Conservation (phyloP, 2,113 vertebrate genomes). For the Eulacestoma nigropectus region DNA sequence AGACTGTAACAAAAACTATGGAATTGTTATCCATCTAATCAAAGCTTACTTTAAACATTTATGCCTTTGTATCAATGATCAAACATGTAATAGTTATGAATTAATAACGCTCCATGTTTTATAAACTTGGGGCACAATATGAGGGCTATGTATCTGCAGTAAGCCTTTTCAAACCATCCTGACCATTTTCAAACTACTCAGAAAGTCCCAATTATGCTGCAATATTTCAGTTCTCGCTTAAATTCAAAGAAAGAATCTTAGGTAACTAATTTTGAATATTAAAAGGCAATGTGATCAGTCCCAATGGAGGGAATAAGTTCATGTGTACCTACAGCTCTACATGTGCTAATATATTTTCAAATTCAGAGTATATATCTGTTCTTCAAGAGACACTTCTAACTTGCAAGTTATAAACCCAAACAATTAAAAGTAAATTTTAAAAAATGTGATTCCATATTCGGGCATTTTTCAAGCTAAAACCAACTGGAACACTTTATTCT, state of each 20-base stretch:
- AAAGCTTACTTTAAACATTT: not conserved
- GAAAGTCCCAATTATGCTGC: not conserved
- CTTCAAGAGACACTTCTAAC: not conserved
- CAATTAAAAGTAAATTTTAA: not conserved
- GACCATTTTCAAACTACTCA: not conserved
- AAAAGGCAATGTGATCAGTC: not conserved
- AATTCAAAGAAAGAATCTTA: not conserved
- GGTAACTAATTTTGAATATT: not conserved
- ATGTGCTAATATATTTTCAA: not conserved
- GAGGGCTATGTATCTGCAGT: not conserved
- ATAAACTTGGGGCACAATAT: not conserved
- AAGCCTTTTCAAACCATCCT: not conserved
- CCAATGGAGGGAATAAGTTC: not conserved
- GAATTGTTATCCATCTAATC: not conserved
- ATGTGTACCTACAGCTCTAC: not conserved
- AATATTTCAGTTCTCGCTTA: not conserved
- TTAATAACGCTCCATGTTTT: not conserved
- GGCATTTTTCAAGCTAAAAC: not conserved
- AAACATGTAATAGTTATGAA: not conserved
- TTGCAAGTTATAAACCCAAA: not conserved
- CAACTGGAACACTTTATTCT: not conserved
- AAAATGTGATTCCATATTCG: not conserved
- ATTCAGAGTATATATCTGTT: not conserved
- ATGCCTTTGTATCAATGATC: not conserved
- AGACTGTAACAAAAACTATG: not conserved